Evolutionary conservation across 2,797 vertebrate genomes (phyloP), one percentile per base, ranked within the genome.

Genomic region (Anabas testudineus): DNA sequence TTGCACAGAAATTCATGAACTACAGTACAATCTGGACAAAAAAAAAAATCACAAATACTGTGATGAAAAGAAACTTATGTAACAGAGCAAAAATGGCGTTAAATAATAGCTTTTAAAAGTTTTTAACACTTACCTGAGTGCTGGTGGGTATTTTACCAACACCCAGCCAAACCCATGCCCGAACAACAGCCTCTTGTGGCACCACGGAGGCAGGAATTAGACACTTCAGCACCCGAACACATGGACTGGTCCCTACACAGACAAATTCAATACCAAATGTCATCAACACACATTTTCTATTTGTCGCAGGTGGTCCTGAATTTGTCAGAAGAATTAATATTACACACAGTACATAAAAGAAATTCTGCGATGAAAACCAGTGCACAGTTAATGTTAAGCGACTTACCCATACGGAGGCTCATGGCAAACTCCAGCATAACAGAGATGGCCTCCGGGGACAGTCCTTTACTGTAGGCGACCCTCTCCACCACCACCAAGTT

Each of bases 371-470:
- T 47, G 28, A 15, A 55, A 13, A 22, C 4, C 1, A 21, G 0
- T 32, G 5, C 13, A 36, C 1, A 55, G 2, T 10, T 69, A 52
- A 8, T 55, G 19, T 14, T 10, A 6, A 24, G n/a, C 55, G 5
- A 45, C 88, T 90, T 95, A 99, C 98, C 96, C 83, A 96, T 94
- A 63, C 91, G 95, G 39, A 95, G 94, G 88, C 95, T 96, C 80
- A 99, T 94, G 24, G 87, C 94, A 81, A 95, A 93, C 2, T 94
- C 95, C 71, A 99, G 89, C 86, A 99, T 93, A 3, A 92, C 3
- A 26, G 93, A 91, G 66, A 98, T 88, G 42, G 64, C 93, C 76
- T 96, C 93, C 12, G 97, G 92, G 7, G 93, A 77, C 56, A 99
- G 93, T 9, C 98, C 97, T 68, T 74, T 91, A 59, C 90, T 87